Evolutionary conservation across 1,140 invertebrate genomes (phyloP).

Genomic region (Copidosoma floridanum): DNA sequence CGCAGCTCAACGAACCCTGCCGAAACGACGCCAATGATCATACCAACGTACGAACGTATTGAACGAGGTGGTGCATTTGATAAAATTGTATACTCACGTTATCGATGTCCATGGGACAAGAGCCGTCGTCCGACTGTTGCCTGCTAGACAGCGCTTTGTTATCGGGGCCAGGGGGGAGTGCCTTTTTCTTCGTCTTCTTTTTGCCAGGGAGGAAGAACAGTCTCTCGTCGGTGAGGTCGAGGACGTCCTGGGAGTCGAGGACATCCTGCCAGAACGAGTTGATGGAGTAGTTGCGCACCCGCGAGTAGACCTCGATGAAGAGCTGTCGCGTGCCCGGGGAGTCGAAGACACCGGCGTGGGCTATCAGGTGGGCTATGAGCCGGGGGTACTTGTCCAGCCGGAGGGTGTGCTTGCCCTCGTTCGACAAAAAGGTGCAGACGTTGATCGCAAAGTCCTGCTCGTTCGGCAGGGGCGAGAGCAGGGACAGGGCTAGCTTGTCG

Average conservation of each 20-base stretch:
- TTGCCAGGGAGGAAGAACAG: no score
- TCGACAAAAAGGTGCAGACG: conserved; percentile 91
- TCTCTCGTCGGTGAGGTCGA: conserved; percentile 70
- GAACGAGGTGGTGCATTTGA: no score
- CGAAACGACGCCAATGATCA: not conserved
- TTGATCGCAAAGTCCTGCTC: conserved; percentile 98
- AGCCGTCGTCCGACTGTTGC: not conserved
- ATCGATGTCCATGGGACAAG: conserved; percentile 15
- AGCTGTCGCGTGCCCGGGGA: conserved; percentile 68
- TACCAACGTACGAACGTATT: not conserved
- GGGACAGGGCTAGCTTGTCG: conserved; percentile 82
- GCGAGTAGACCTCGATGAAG: conserved; percentile 71
- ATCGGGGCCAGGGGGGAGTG: conserved; percentile 25
- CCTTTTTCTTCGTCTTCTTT: conserved; percentile 39
- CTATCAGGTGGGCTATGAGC: conserved; percentile 83
- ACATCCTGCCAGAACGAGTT: conserved; percentile 75
- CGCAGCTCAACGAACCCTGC: conserved; percentile 32
- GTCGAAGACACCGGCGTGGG: conserved; percentile 89
- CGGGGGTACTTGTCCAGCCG: conserved; percentile 80
- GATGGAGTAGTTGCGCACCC: conserved; percentile 70
- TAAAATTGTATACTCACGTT: not conserved
- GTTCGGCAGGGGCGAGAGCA: conserved; percentile 93
- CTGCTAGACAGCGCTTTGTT: no score
- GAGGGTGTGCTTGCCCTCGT: conserved; percentile 86
- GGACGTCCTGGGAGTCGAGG: conserved; percentile 62